Evolutionary conservation across 2,797 vertebrate species (phyloP), one percentile per base, ranked within the genome.

Genomic region (Amphiprion clarkii): DNA sequence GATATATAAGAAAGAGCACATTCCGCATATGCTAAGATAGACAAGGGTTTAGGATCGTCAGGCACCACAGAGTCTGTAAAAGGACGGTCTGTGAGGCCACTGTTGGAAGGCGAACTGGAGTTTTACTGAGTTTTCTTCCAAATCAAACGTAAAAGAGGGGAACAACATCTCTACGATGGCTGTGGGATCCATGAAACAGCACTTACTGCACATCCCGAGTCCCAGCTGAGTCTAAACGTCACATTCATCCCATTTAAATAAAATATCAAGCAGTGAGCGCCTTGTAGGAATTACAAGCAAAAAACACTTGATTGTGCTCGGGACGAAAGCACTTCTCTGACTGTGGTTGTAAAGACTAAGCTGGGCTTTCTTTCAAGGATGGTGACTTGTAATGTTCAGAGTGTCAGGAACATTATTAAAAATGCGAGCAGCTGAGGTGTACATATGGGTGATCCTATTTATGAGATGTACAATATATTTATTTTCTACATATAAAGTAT

Each of bases 401-500:
- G 89, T 90, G 91, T 92, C 89, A 80, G 90, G 92, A 96, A 96
- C 95, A 95, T 95, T 95, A 95, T 95, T 94, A 94, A 95, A 91
- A 95, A 95, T 91, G 88, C 94, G 96, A 96, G 95, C 94, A 95
- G 95, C 94, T 94, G 96, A 96, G 95, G 95, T 98, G 96, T 97
- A 96, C 96, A 96, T 96, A 97, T 95, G 96, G 95, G 95, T 94
- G 95, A 95, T 96, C 96, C 94, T 99, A 99, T 99, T 99, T 99
- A 99, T 98, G 93, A 99, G 96, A 97, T 97, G 96, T 98, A 99
- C 96, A 94, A 97, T 95, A 95, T 99, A 99, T 99, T 99, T 99
- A 99, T 99, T 99, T 98, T 99, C 96, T 96, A 97, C 94, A 87
- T 99, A 98, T 98, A 97, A 97, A 95, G 89, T 94, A 91, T 97